Evolutionary conservation across 2,888 invertebrate species (phyloP).

Genomic region (Globia sparganii): DNA sequence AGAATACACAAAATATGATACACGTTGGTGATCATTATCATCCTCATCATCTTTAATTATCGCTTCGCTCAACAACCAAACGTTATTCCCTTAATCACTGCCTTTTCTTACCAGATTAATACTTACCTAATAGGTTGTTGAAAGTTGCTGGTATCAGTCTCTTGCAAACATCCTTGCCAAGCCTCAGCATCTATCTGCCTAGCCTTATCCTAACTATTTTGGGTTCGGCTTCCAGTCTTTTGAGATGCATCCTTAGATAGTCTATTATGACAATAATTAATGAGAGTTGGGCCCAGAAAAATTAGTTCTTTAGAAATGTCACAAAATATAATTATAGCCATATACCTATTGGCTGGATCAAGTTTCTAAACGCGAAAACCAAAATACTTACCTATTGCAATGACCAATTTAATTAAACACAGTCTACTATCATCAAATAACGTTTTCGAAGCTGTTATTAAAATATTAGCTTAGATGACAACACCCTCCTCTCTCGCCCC

Average conservation of each 20-base stretch:
- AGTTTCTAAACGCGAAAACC: not conserved
- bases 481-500: not conserved
- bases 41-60: not conserved
- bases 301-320: not conserved
- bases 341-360: not conserved
- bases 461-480: not conserved
- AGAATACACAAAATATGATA: not conserved
- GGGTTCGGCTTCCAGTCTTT: not conserved
- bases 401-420: too few relatives aligned
- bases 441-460: not conserved
- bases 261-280: not conserved
- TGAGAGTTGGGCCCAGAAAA: not conserved
- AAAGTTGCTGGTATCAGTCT: not conserved
- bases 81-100: not conserved
- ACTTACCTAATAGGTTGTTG: not conserved
- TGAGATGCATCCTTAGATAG: not conserved
- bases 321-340: not conserved
- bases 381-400: not conserved
- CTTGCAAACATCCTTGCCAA: not conserved
- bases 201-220: not conserved
- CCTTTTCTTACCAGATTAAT: not conserved
- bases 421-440: not conserved
- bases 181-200: not conserved
- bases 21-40: not conserved
- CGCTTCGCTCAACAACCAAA: not conserved